Evolutionary conservation across 2,113 vertebrate genomes (phyloP).

Genomic region (Ammospiza nelsoni): DNA sequence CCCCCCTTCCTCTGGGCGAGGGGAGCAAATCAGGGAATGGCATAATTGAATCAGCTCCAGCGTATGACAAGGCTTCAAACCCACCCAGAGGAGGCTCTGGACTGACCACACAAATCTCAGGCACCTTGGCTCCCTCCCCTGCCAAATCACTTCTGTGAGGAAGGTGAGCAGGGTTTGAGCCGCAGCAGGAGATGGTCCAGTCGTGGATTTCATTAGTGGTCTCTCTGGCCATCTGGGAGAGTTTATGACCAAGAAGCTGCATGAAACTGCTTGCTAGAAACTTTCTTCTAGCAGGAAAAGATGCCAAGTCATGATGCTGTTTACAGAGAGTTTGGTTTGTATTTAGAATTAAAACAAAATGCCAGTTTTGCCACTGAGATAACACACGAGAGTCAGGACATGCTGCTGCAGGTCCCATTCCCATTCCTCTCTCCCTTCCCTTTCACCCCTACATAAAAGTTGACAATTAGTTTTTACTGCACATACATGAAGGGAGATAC

Average conservation of each 20-base stretch:
- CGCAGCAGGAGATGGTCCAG: neutral
- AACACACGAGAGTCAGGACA: neutral
- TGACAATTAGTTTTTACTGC: constrained; percentile 79
- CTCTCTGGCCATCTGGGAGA: neutral
- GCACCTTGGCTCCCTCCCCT: neutral
- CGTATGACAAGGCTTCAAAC: neutral
- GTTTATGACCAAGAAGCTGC: neutral
- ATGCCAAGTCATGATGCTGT: neutral
- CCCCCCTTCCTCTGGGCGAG: neutral
- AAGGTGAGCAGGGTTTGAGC: neutral
- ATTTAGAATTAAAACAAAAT: neutral
- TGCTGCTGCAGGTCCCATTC: neutral
- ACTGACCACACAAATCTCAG: neutral
- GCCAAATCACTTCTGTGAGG: neutral
- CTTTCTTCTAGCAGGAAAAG: neutral
- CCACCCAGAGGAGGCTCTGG: neutral
- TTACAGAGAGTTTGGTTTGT: neutral
- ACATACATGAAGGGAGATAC: constrained; percentile 82
- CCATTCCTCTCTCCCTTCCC: neutral
- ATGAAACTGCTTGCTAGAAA: constrained; percentile 19
- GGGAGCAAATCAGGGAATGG: constrained; percentile 4
- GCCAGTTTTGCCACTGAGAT: neutral
- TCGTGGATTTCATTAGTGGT: neutral
- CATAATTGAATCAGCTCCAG: constrained; percentile 29
- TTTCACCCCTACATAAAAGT: constrained; percentile 61